These are phyloP conservation scores for Sebastes steindachneri DNA, from an alignment of 2,797 vertebrate genomes.

Conservation along the genomic window DNA sequence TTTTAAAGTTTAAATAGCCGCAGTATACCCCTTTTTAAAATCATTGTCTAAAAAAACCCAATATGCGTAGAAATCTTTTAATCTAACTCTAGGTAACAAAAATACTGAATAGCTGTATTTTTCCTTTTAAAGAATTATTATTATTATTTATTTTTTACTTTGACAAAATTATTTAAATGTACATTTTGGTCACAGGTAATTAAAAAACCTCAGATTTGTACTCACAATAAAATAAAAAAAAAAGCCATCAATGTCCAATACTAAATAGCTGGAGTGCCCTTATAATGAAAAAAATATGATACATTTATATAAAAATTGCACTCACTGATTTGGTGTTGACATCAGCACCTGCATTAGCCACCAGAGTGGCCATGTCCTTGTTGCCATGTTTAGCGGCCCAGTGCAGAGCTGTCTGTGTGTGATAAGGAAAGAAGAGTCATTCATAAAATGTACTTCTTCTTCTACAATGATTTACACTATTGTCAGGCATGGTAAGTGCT, in stretches of 20 bases:
- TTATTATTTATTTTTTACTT: background rate
- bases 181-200: background rate
- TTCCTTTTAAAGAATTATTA: background rate
- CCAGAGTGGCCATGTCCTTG: constrained; percentile 80
- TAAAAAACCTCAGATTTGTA: background rate
- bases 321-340: constrained; percentile 87
- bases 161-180: background rate
- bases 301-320: background rate
- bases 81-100: background rate
- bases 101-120: background rate
- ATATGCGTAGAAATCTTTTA: background rate
- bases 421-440: background rate
- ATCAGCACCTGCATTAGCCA: constrained; percentile 81
- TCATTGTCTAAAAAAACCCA: rapidly evolving
- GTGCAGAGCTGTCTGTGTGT: constrained; percentile 84
- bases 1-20: background rate
- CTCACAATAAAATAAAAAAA: background rate
- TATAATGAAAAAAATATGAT: background rate
- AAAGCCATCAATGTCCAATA: background rate
- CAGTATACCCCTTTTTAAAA: background rate
- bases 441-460: background rate
- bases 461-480: background rate
- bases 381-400: constrained; percentile 89
- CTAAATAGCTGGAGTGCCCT: background rate
- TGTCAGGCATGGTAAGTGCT: constrained; percentile 7